phyloP scores from a whole-genome alignment of 2,113 vertebrate genomes.

The Cephalopholis sonnerati region DNA sequence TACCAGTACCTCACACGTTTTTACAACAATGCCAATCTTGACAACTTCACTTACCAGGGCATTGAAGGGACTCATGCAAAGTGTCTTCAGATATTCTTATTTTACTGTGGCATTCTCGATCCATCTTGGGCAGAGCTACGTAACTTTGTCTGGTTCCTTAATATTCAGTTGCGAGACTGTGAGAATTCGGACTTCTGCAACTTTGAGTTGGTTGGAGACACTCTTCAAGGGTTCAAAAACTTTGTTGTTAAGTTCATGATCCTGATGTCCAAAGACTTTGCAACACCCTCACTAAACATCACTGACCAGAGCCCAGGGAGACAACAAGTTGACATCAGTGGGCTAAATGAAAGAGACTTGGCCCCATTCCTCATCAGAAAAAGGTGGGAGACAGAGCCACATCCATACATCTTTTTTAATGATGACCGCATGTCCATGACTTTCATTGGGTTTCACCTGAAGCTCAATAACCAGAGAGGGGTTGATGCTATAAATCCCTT shows the following conservation, averaged over 20 bases:
- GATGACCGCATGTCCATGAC: slow-evolving; percentile 89
- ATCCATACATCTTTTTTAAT: slow-evolving; percentile 94
- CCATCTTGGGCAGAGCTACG: slow-evolving; percentile 92
- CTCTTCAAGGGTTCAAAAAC: slow-evolving; percentile 88
- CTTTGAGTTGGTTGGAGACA: slow-evolving; percentile 80
- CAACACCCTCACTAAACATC: slow-evolving; percentile 89
- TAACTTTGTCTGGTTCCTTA: slow-evolving; percentile 90
- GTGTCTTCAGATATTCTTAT: slow-evolving; percentile 89
- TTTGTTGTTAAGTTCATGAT: slow-evolving; percentile 94
- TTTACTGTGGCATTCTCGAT: slow-evolving; percentile 86
- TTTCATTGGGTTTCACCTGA: slow-evolving; percentile 91
- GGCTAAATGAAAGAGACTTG: slow-evolving; percentile 86
- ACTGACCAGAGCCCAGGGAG: slow-evolving; percentile 89
- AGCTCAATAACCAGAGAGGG: not conserved
- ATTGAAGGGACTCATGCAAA: slow-evolving; percentile 85
- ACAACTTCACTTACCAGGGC: slow-evolving; percentile 79
- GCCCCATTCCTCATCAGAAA: slow-evolving; percentile 90
- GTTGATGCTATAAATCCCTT: slow-evolving; percentile 86
- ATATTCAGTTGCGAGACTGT: slow-evolving; percentile 88
- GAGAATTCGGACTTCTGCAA: slow-evolving; percentile 90
- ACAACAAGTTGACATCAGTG: slow-evolving; percentile 47
- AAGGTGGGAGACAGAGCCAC: slow-evolving; percentile 91
- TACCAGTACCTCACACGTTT: slow-evolving; percentile 90
- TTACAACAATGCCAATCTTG: slow-evolving; percentile 73
- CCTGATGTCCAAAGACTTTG: slow-evolving; percentile 93